Percentiles rank a stretch among this genome's conserved stretches.
Conservation (phyloP, 2,888 invertebrate genomes). For the Falcaria lacertinaria region DNA sequence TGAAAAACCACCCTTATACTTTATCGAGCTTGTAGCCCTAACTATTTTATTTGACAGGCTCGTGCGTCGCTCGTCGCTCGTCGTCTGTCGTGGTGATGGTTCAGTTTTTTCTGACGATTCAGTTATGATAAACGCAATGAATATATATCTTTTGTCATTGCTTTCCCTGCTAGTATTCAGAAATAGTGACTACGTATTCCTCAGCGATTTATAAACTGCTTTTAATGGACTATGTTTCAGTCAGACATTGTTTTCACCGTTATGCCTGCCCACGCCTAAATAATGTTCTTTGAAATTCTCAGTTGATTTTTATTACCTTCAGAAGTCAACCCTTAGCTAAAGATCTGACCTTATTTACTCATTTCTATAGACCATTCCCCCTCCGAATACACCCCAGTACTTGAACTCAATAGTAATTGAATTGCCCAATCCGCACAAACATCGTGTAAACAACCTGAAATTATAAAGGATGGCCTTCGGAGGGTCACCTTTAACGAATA, state of each 20-base stretch:
- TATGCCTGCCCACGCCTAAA: not conserved
- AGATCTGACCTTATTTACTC: not conserved
- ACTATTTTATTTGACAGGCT: conserved; percentile 31
- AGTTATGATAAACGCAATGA: conserved; percentile 21
- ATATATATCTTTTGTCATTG: not conserved
- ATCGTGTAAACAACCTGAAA: conserved; percentile 47
- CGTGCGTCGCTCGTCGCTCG: conserved; percentile 28
- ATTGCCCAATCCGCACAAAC: conserved; percentile 45
- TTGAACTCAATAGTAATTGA: conserved; percentile 42
- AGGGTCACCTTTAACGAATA: conserved; percentile 48
- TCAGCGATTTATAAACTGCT: too few relatives aligned
- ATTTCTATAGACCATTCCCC: conserved; percentile 18
- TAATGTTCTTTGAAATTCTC: not conserved
- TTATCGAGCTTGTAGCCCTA: conserved; percentile 36
- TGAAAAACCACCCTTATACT: conserved; percentile 49
- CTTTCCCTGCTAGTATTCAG: too few relatives aligned
- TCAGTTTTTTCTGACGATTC: conserved; percentile 13
- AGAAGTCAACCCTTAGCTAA: not conserved
- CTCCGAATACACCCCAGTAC: conserved; percentile 32
- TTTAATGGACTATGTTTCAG: too few relatives aligned
- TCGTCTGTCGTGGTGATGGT: conserved; percentile 10
- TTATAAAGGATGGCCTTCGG: conserved; percentile 56
- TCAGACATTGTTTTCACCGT: too few relatives aligned
- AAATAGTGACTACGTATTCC: not conserved
- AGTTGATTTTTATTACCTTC: not conserved